A percentile compares a stretch with the other conserved stretches of the same genome.
These are phyloP conservation scores for Melieria omissa DNA, from an alignment of 2,888 invertebrate species.

Conservation along the genomic window DNA sequence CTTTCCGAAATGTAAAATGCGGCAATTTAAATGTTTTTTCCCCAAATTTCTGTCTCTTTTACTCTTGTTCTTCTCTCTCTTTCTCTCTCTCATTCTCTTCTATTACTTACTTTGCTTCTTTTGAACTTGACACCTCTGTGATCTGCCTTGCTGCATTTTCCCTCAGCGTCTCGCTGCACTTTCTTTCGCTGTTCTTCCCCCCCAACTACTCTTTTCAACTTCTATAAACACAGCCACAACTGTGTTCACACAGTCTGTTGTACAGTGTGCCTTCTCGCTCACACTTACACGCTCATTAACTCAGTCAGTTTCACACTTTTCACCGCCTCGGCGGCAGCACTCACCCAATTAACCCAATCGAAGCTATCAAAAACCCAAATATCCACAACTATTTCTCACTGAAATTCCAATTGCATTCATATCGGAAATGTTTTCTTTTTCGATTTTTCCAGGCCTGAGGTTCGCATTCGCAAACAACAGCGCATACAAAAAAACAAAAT, in stretches of 20 bases:
- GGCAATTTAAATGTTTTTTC: neutral
- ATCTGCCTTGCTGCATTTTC: slow-evolving; percentile 4
- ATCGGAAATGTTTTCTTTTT: slow-evolving; percentile 59
- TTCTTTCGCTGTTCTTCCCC: neutral
- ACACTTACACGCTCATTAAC: slow-evolving; percentile 25
- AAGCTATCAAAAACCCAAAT: slow-evolving; percentile 10
- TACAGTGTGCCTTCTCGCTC: neutral
- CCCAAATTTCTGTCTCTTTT: slow-evolving; percentile 25
- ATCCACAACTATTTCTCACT: neutral
- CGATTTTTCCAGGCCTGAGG: slow-evolving; percentile 58
- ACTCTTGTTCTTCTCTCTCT: slow-evolving; percentile 39
- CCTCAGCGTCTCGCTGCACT: neutral
- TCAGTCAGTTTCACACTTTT: neutral
- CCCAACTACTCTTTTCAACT: slow-evolving; percentile 4
- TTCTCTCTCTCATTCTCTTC: slow-evolving; percentile 6
- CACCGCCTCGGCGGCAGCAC: too few species aligned
- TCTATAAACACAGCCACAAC: slow-evolving; percentile 10
- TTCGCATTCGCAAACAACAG: slow-evolving; percentile 42
- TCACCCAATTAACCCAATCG: too few species aligned
- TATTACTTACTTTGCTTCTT: slow-evolving; percentile 33
- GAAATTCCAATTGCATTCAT: slow-evolving; percentile 39
- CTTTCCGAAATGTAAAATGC: too few species aligned
- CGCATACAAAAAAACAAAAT: slow-evolving; percentile 25
- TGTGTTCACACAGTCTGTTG: slow-evolving; percentile 6
- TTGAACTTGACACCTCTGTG: neutral